Evolutionary conservation across 2,797 vertebrate species (phyloP).

Genomic region (Phoeniculus purpureus): DNA sequence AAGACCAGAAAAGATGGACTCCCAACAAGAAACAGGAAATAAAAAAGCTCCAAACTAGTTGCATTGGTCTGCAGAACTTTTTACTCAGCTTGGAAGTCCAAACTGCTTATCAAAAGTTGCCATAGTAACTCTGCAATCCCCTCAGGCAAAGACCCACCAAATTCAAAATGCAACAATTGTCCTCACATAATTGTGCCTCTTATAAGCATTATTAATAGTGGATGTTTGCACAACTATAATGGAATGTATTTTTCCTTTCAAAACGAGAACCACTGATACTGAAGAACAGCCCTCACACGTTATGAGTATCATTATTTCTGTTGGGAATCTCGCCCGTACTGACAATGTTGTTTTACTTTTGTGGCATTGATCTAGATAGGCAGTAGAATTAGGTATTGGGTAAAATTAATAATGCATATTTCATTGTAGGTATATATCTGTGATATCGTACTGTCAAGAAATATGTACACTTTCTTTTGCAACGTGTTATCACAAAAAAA

Average conservation of each 20-base stretch:
- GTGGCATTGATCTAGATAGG: neutral
- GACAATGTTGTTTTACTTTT: neutral
- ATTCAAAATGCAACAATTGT: no score
- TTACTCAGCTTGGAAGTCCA: no score
- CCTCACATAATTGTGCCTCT: no score
- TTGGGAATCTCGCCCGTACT: neutral
- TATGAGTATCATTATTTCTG: neutral
- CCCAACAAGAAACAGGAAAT: no score
- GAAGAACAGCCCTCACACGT: accelerated
- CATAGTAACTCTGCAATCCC: no score
- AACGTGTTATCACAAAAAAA: neutral
- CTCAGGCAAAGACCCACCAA: no score
- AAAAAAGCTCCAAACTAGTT: no score
- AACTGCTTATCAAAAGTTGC: no score
- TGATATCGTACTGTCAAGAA: neutral
- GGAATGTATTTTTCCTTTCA: neutral
- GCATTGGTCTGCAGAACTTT: no score
- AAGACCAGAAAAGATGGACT: no score
- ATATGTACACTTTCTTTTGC: neutral
- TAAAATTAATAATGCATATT: neutral
- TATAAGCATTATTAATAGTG: neutral
- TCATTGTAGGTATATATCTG: neutral
- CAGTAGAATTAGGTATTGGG: accelerated
- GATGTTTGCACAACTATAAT: neutral
- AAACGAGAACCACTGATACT: neutral